phyloP scores from a whole-genome alignment of 2,113 vertebrate genomes.

The Conger conger region DNA sequence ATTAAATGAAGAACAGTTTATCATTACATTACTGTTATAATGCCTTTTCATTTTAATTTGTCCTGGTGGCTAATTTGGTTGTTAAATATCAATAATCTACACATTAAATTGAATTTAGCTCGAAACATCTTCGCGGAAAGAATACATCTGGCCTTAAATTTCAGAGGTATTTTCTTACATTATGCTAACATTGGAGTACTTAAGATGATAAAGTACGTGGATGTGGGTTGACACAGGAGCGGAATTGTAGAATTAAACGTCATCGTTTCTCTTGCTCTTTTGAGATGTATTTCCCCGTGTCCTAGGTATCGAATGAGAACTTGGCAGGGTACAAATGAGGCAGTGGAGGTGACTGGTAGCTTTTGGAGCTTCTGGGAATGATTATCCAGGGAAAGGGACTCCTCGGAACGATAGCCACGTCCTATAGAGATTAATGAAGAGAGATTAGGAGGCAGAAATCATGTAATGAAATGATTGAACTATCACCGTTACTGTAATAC shows the following conservation, averaged over 20 bases:
- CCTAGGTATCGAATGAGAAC: conserved; percentile 58
- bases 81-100: neutral
- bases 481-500: too few relatives aligned
- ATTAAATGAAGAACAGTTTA: neutral
- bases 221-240: neutral
- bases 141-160: neutral
- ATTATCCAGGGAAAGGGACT: conserved; percentile 67
- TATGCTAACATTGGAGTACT: neutral
- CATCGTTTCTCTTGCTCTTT: conserved; percentile 14
- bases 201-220: neutral
- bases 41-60: neutral
- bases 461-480: conserved; percentile 56
- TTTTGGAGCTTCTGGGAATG: conserved; percentile 41
- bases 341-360: conserved; percentile 57
- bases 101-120: neutral
- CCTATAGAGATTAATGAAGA: conserved; percentile 73
- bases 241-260: neutral
- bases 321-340: conserved; percentile 66
- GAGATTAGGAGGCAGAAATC: conserved; percentile 58
- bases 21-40: neutral
- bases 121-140: neutral
- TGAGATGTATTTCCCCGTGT: conserved; percentile 44
- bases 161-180: neutral
- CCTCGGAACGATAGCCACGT: conserved; percentile 46
- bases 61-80: neutral